Base-by-base conservation (phyloP, 2,888 invertebrate genomes). In the Ichneumoninae sp. region DNA sequence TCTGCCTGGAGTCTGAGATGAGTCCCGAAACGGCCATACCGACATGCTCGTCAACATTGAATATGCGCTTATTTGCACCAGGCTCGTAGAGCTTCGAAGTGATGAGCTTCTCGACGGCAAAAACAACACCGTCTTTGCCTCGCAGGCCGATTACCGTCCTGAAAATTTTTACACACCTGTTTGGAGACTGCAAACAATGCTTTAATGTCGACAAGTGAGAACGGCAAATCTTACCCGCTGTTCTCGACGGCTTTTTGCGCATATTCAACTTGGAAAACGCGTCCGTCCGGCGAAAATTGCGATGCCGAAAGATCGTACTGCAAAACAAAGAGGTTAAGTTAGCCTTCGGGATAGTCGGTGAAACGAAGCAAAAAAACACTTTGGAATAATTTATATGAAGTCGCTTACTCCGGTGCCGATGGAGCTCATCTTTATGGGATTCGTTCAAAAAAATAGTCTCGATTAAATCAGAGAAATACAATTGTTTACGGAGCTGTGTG, bases 291-390 rank as follows among this genome's bases (percentile, higher is more conserved):
- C 1, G 99, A 99, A 94, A 99, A 99, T 95, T 99, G 99, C 60
- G 99, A 99, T n/a, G 99, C 99, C 83, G 99, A 99, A 91, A 99
- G 95, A 96, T 99, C 99, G 94, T 99, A 99, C 98, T 99, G 94
- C 77, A 95, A 95, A 86, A 69, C 94, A 79, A 95, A 30, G 71
- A 85, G 78, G 84, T 82, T 84, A 86, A 62, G 47, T 80, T 22
- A 68, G 40, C 62, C 19, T 33, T 70, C 10, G 4, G 4, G 7
- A n/a, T 26, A 79, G 68, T 54, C 75, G 78, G 87, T 89, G 89
- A 90, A 60, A 3, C 16, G 44, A 13, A 6, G 62, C 72, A 88
- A 90, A 91, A 91, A 69, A 52, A 33, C 54, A 62, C 4, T 66
- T 54, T 69, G 47, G 8, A 54, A 13, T 36, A 33, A 62, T 66